Percentiles rank a stretch among this genome's conserved stretches.
Evolutionary conservation across 2,797 vertebrate genomes (phyloP).

Genomic region (Danio aesculapii): DNA sequence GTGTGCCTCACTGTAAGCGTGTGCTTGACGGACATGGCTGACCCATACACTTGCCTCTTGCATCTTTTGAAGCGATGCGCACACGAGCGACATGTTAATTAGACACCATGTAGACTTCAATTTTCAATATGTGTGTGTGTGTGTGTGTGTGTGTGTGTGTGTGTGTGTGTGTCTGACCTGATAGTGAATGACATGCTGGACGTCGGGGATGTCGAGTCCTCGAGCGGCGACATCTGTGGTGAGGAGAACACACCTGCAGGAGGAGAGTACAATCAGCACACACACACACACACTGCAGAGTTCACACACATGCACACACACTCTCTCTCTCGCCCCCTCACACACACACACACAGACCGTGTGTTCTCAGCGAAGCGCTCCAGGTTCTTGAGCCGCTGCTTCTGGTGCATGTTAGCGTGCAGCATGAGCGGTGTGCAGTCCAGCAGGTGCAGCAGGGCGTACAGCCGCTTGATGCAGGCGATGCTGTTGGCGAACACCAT

Average conservation of each 20-base stretch:
- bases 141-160: no score
- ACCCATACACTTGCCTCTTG: no score
- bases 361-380: constrained; percentile 92
- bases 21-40: no score
- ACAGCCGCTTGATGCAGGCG: constrained; percentile 95
- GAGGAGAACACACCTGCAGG: constrained; percentile 88
- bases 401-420: constrained; percentile 99
- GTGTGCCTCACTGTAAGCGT: no score
- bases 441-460: constrained; percentile 88
- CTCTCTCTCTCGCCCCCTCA: background rate
- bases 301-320: background rate
- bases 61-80: no score
- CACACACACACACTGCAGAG: background rate
- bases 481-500: constrained; percentile 99
- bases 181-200: constrained; percentile 97
- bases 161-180: constrained; percentile 78
- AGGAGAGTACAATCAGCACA: constrained; percentile 35
- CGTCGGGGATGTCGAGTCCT: constrained; percentile 94
- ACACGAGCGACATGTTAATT: no score
- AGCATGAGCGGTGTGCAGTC: constrained; percentile 87
- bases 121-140: background rate
- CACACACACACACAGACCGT: constrained; percentile 77
- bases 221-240: constrained; percentile 97
- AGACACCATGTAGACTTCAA: no score
- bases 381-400: constrained; percentile 95